A percentile compares a stretch with the other conserved stretches of the same genome.
phyloP scores from a whole-genome alignment of 2,113 vertebrate species.

The Cochlearius cochlearius region DNA sequence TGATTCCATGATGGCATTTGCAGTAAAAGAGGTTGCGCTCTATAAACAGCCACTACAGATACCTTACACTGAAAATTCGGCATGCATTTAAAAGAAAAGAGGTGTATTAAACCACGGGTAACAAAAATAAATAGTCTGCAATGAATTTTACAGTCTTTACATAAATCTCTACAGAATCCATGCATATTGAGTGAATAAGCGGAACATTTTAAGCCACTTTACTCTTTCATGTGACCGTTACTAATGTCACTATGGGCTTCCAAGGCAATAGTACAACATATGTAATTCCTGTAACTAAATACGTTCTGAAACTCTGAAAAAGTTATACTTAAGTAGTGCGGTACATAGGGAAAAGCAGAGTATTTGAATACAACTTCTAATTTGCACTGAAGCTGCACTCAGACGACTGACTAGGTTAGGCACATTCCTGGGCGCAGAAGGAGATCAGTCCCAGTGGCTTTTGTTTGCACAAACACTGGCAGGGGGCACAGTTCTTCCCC shows the following conservation, averaged over 20 bases:
- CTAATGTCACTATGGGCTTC: neutral
- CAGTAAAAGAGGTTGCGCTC: neutral
- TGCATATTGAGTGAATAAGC: slow-evolving; percentile 19
- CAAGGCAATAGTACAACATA: slow-evolving; percentile 11
- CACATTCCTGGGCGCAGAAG: neutral
- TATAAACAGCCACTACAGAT: neutral
- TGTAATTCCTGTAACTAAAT: neutral
- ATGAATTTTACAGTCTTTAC: neutral
- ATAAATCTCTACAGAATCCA: neutral
- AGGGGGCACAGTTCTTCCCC: neutral
- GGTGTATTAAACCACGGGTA: neutral
- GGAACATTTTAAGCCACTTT: slow-evolving; percentile 6
- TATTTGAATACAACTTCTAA: slow-evolving; percentile 37
- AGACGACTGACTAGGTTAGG: neutral
- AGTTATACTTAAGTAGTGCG: neutral
- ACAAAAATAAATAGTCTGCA: neutral
- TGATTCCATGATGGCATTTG: neutral
- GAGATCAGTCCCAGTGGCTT: neutral
- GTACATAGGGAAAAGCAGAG: neutral
- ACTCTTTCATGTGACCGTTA: neutral
- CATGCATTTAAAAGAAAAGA: neutral
- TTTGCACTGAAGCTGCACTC: slow-evolving; percentile 7
- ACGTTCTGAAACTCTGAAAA: slow-evolving; percentile 21
- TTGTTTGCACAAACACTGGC: neutral
- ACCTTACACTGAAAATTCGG: neutral